Conservation (phyloP, 1,140 invertebrate species). For the Melitaea cinxia region DNA sequence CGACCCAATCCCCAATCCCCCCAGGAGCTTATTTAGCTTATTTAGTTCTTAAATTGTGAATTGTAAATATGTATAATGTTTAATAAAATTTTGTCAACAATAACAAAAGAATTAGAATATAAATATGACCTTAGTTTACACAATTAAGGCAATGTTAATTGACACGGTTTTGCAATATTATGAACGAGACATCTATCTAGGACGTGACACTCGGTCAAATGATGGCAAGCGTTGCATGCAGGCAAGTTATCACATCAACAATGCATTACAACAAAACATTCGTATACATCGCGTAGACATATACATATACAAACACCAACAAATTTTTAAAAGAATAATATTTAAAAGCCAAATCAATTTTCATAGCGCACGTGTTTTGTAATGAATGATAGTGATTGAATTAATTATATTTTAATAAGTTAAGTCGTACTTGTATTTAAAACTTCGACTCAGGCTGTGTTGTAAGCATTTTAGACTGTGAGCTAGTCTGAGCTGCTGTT, state of each 20-base stretch:
- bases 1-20: too few species aligned
- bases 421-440: too few species aligned
- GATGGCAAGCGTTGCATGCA: conserved; percentile 18
- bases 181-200: conserved; percentile 13
- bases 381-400: conserved; percentile 9
- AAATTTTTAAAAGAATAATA: too few species aligned
- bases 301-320: conserved; percentile 8
- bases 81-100: too few species aligned
- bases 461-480: too few species aligned
- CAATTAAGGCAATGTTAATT: conserved; percentile 8
- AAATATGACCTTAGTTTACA: conserved; percentile 2
- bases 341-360: neutral
- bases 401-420: too few species aligned
- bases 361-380: conserved; percentile 15
- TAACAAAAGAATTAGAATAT: neutral
- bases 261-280: conserved; percentile 16
- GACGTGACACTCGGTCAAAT: conserved; percentile 20
- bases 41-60: too few species aligned
- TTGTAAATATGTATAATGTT: too few species aligned
- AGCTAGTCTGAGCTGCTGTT: too few species aligned
- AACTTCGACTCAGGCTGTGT: too few species aligned
- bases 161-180: conserved; percentile 24
- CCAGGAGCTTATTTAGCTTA: too few species aligned
- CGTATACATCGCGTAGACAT: too few species aligned
- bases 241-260: conserved; percentile 24